Evolutionary conservation across 2,113 vertebrate genomes (phyloP), one percentile per base, ranked within the genome.

Genomic region (Istiophorus platypterus): DNA sequence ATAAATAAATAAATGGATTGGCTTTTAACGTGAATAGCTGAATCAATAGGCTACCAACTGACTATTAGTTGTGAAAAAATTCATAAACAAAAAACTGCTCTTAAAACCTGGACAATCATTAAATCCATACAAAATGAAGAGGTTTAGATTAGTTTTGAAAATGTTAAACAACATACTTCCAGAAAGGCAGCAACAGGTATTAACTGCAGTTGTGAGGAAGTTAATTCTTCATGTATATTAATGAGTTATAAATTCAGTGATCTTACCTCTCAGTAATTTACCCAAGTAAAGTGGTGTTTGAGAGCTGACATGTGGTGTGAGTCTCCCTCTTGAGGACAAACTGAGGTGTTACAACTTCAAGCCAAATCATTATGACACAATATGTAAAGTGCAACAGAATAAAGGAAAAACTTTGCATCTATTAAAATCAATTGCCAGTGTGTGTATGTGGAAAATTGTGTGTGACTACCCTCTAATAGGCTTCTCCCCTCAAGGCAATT

Each of bases 251-350:
- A 62, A 68, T 42, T 49, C 1, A 37, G 2, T 69, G 22, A 4
- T 57, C 7, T 34, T 31, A 13, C 22, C 15, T 54, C 22, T 20
- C 8, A 42, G 41, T 58, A 15, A 65, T 29, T n/a, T 29, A 41
- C 6, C 26, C 70, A 59, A 76, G 22, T 34, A 6, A 75, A 77
- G 58, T 12, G 22, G 66, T 11, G 59, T 7, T 41, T 17, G 51
- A 61, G 26, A 70, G 20, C 24, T 70, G 37, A 84, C 27, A 7
- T 76, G 72, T 85, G 82, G 91, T 85, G 82, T 81, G 57, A 68
- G 91, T 85, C 90, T 89, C 91, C 91, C 82, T 78, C 92, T 89
- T 59, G 64, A 56, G 92, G 88, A 71, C 42, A 73, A 71, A 82
- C 0, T 7, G 8, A 45, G 57, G 62, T 57, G 34, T 67, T 93